phyloP scores from a whole-genome alignment of 35 echinoderm and acorn worm genomes.

The Apostichopus californicus region DNA sequence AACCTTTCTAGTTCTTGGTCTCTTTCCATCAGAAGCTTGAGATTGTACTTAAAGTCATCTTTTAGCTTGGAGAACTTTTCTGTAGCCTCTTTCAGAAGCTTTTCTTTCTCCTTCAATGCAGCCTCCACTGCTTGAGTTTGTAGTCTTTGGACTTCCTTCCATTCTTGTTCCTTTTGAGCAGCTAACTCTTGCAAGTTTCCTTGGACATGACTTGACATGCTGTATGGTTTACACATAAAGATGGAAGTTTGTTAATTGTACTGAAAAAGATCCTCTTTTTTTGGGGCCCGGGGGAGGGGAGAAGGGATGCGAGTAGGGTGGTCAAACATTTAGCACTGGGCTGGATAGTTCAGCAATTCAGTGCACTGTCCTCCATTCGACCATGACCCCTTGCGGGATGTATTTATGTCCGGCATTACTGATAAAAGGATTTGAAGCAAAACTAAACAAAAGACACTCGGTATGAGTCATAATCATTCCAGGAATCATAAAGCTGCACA shows the following conservation, averaged over 20 bases:
- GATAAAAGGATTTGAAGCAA: no score
- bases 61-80: constrained; percentile 74
- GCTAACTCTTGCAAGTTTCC: constrained; percentile 37
- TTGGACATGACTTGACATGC: not conserved
- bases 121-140: constrained; percentile 69
- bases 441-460: no score
- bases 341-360: no score
- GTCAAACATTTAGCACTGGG: no score
- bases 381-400: no score
- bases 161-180: constrained; percentile 88
- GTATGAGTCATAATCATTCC: no score
- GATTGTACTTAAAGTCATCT: constrained; percentile 98
- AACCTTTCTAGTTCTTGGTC: constrained; percentile 89
- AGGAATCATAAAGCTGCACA: no score
- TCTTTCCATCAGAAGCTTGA: constrained; percentile 81
- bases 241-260: not conserved
- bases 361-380: no score
- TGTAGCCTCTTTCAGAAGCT: constrained; percentile 55
- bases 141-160: constrained; percentile 77
- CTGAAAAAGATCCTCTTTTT: no score
- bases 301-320: no score
- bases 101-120: constrained; percentile 72
- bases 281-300: no score
- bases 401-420: no score
- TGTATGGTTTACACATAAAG: not conserved